Base-by-base conservation (phyloP, 2,113 vertebrate species). In the Pelecanus crispus region DNA sequence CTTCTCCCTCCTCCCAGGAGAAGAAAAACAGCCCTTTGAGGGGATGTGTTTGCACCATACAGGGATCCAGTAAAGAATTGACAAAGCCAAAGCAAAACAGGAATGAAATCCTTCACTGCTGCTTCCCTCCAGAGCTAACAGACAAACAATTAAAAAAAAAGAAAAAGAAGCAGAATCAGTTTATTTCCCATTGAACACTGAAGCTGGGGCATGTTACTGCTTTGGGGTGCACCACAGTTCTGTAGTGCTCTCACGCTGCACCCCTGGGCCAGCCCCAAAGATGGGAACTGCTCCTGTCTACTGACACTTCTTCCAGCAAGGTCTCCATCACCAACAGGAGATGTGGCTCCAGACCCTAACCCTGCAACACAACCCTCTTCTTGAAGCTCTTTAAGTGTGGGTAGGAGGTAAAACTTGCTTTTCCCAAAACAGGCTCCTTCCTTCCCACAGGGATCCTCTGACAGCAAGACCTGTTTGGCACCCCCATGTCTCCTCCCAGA, bases 401-500 rank as follows among this genome's bases (percentile, higher is more conserved):
- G 18, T 13, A 81, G 53, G 13, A 88, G 42, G 18, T 11, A 55
- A 80, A 88, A 63, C 40, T 21, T 24, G 5, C 11, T 84, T 66
- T 29, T 32, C 53, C 59, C 31, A 13, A 49, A 88, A 49, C 9
- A 84, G 44, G 13, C 10, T 82, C 68, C 24, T 81, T 81, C 52
- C 42, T 53, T 59, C 71, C 50, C 11, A 2, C 29, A 42, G 49
- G 47, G 44, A 47, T 61, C 13, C 53, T 61, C 6, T 2, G 22
- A 45, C 11, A 26, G 49, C 22, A 44, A 59, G 31, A 62, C n/a
- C 53, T 59, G 13, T 71, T 45, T 55, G 50, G 34, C 34, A 68
- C 2, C 11, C 19, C 10, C 11, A 6, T 0, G 0, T 16, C 36
- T 78, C 22, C 42, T 45, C 29, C 17, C 3, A 6, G 38, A 7